Percentiles rank a stretch among this genome's conserved stretches.
These are phyloP conservation scores for Erythrolamprus reginae DNA, from an alignment of 2,113 vertebrate species.

Conservation along the genomic window DNA sequence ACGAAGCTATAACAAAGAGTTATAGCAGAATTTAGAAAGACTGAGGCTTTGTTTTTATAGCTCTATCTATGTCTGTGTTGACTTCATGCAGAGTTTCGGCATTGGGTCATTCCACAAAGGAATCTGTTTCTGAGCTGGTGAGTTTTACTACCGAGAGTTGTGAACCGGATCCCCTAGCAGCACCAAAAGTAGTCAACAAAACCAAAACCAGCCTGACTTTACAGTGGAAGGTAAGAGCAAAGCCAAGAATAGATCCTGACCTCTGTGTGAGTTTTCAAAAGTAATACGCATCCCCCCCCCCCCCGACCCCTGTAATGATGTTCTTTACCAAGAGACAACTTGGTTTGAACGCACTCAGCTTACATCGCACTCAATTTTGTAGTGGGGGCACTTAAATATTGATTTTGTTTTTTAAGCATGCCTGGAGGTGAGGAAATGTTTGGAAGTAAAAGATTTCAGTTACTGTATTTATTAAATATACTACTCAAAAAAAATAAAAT, in stretches of 20 bases:
- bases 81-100: constrained; percentile 68
- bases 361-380: background rate
- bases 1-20: background rate
- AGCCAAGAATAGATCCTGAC: background rate
- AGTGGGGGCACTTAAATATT: background rate
- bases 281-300: background rate
- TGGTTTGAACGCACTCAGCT: background rate
- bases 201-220: constrained; percentile 74
- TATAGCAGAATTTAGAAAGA: background rate
- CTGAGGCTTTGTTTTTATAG: background rate
- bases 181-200: constrained; percentile 67
- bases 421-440: background rate
- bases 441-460: background rate
- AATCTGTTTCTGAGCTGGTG: constrained; percentile 66
- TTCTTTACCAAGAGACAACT: background rate
- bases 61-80: background rate
- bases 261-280: background rate
- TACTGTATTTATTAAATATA: too few relatives aligned
- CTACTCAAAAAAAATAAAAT: too few relatives aligned
- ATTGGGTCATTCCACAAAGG: constrained; percentile 66
- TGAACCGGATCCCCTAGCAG: constrained; percentile 71
- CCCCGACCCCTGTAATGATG: background rate
- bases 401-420: background rate
- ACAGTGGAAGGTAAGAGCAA: constrained; percentile 73
- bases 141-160: constrained; percentile 73